phyloP scores from a whole-genome alignment of 23 tunicate genomes.

The Phallusia fumigata region DNA sequence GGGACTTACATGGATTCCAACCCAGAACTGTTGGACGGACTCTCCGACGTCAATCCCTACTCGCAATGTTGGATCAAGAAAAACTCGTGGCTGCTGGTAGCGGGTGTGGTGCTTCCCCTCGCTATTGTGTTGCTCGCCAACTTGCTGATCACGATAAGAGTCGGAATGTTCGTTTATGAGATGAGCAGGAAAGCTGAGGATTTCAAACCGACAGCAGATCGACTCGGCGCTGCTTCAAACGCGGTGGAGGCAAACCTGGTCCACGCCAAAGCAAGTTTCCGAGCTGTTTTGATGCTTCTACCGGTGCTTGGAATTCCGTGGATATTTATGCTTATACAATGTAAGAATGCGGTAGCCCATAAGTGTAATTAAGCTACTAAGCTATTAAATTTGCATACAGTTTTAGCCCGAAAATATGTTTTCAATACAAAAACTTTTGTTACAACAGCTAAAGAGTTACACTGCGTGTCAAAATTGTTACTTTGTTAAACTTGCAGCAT shows the following conservation, averaged over 20 bases:
- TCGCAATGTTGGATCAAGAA: constrained; percentile 11
- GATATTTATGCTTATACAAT: too few species aligned
- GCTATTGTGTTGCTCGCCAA: background rate
- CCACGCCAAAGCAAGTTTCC: background rate
- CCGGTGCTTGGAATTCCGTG: too few species aligned
- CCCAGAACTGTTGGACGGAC: background rate
- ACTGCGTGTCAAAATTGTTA: too few species aligned
- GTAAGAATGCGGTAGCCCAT: too few species aligned
- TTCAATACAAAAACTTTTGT: too few species aligned
- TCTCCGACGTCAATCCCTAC: background rate
- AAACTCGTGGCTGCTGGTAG: constrained; percentile 6
- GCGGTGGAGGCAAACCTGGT: background rate
- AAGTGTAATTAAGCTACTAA: too few species aligned
- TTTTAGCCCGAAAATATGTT: too few species aligned
- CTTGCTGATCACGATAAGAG: background rate
- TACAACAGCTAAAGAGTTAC: too few species aligned
- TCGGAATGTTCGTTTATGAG: constrained; percentile 6
- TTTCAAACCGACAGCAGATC: background rate
- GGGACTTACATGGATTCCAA: constrained; percentile 30
- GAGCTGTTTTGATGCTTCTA: too few species aligned
- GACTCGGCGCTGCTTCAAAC: background rate
- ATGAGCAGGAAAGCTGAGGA: constrained; percentile 12
- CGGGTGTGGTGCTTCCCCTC: background rate
- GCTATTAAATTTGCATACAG: too few species aligned
- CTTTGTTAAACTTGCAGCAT: too few species aligned